Percentiles rank a stretch among this genome's conserved stretches.
These are phyloP conservation scores for Aphaenogaster rudis DNA, from an alignment of 1,140 invertebrate species.

Conservation along the genomic window DNA sequence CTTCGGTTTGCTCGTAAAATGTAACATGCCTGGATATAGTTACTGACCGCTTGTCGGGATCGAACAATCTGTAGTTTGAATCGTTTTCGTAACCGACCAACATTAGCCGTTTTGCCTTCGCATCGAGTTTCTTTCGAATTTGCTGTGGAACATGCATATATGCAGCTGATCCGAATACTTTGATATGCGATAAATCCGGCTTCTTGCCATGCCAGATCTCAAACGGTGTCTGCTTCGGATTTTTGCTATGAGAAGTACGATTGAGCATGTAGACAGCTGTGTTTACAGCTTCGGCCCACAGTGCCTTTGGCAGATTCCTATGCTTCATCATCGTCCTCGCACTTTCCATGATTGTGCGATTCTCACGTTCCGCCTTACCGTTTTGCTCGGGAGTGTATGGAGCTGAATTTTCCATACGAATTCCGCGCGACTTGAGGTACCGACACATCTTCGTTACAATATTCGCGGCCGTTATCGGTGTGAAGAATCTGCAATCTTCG, in stretches of 20 bases:
- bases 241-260: conserved; percentile 58
- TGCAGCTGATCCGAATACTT: conserved; percentile 78
- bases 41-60: too few relatives aligned
- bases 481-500: too few relatives aligned
- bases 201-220: conserved; percentile 78
- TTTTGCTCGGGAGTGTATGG: conserved; percentile 84
- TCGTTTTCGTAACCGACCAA: too few relatives aligned
- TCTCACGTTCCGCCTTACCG: conserved; percentile 81
- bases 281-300: conserved; percentile 86
- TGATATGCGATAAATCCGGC: conserved; percentile 76
- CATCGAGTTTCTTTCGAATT: not conserved
- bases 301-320: conserved; percentile 76
- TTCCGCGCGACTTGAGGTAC: not conserved
- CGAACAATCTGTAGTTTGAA: too few relatives aligned
- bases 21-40: too few relatives aligned
- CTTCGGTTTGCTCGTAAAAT: too few relatives aligned
- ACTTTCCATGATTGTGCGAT: conserved; percentile 83
- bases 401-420: conserved; percentile 66
- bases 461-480: too few relatives aligned
- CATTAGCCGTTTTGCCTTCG: too few relatives aligned
- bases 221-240: conserved; percentile 75
- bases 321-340: conserved; percentile 82
- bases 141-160: conserved; percentile 26
- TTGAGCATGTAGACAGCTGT: conserved; percentile 81
- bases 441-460: not conserved